Base-by-base conservation (phyloP, 64 coral and sea anemone genomes). In the Actinia tenebrosa region DNA sequence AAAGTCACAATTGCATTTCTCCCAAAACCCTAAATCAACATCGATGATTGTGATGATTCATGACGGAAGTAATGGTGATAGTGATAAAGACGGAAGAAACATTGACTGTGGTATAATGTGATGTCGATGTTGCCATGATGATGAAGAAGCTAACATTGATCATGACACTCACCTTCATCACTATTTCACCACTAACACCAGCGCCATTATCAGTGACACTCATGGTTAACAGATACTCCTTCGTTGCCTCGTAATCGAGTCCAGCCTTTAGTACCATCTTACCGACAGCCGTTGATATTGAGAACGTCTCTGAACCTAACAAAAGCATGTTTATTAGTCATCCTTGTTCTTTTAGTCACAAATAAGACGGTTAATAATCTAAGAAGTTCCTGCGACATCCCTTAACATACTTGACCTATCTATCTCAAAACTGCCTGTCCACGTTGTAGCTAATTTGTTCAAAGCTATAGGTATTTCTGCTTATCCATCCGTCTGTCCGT, bases 191-290 rank as follows among this genome's bases (percentile, higher is more conserved):
- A 37, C 86, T 89, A 18, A 45, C 60, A 80, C 27, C 17, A 53
- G 56, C 78, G 16, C 88, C 91, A 9, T 68, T 93, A 88, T 95
- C 94, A 58, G 94, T 95, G 15, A 95, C 64, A 53, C 16, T 92
- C 80, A 95, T 45, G 14, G 85, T 84, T 46, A 91, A 79, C 52
- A 86, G 23, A 68, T 93, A 97, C 20, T 86, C 87, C 22, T 62
- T 90, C 19, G 94, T 97, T 78, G 80, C 80, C 44, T 97, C 94
- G 52, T 90, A 97, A 61, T 97, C 91, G 19, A 97, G 68, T 4
- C 30, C 22, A 10, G 78, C 83, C 88, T 97, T 97, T 5, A 97
- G 60, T 64, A 91, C 62, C 80, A 97, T 53, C 60, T 93, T 90
- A 11, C 87, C 91, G 60, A 81, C 71, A 37, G 86, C 25, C 78